These are phyloP conservation scores for Andrena bucephala DNA, from an alignment of 2,888 invertebrate species.

Conservation along the genomic window DNA sequence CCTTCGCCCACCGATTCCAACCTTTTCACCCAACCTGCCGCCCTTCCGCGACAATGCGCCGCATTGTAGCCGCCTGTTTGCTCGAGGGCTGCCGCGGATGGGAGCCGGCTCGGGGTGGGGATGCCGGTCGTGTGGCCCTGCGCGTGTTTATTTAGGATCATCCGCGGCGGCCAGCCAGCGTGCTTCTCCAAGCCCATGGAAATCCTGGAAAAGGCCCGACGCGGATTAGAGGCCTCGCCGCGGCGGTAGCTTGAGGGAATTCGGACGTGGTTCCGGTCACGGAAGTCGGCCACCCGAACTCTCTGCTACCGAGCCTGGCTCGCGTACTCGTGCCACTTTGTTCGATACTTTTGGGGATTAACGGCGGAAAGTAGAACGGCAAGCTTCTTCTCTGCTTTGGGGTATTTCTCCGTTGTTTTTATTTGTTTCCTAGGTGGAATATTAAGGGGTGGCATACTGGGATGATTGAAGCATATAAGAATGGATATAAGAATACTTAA, in stretches of 20 bases:
- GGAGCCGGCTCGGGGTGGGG: slow-evolving; percentile 69
- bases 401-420: neutral
- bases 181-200: slow-evolving; percentile 72
- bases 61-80: slow-evolving; percentile 79
- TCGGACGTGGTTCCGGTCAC: slow-evolving; percentile 50
- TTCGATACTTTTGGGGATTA: neutral
- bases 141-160: slow-evolving; percentile 84
- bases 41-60: slow-evolving; percentile 72
- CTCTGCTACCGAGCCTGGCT: neutral
- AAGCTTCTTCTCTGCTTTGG: neutral
- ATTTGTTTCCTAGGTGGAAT: neutral
- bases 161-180: slow-evolving; percentile 70
- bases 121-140: slow-evolving; percentile 80
- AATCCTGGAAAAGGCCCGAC: slow-evolving; percentile 67
- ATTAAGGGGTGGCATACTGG: neutral
- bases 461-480: neutral
- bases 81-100: slow-evolving; percentile 67
- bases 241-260: slow-evolving; percentile 6
- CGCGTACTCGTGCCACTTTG: neutral
- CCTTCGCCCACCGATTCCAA: slow-evolving; percentile 73
- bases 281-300: slow-evolving; percentile 19
- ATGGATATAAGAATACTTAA: no score
- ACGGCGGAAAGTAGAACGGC: slow-evolving; percentile 8
- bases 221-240: slow-evolving; percentile 60
- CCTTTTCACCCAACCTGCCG: slow-evolving; percentile 63